Percentiles rank a stretch among this genome's conserved stretches.
phyloP scores from a whole-genome alignment of 2,888 invertebrate species.

The Hirtodrosophila trivittata region DNA sequence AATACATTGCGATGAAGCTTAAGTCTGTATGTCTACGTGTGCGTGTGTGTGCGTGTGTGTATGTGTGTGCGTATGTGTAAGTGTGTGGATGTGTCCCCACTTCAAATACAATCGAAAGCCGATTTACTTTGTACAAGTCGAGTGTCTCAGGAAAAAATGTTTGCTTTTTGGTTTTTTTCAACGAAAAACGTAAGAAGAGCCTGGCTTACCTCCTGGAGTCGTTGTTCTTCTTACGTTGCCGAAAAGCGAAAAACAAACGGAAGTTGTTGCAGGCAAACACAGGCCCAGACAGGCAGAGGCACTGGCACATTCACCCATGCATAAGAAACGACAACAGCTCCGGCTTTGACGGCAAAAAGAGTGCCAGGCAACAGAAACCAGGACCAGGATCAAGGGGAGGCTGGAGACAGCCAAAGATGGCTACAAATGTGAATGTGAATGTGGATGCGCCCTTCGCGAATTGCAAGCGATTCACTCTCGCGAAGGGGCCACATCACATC shows the following conservation, averaged over 20 bases:
- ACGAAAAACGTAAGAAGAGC: conserved; percentile 36
- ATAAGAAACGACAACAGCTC: conserved; percentile 60
- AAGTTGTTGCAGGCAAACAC: conserved; percentile 60
- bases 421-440: conserved; percentile 20
- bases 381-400: conserved; percentile 7
- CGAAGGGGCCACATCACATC: conserved; percentile 20
- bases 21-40: neutral
- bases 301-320: conserved; percentile 41
- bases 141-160: conserved; percentile 69
- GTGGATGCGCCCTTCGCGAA: conserved; percentile 51
- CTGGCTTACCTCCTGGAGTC: conserved; percentile 39
- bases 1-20: conserved; percentile 11
- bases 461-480: conserved; percentile 41
- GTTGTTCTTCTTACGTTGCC: conserved; percentile 28
- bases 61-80: conserved; percentile 5
- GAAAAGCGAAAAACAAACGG: conserved; percentile 54
- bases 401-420: conserved; percentile 26
- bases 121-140: conserved; percentile 72
- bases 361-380: conserved; percentile 56
- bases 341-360: conserved; percentile 47
- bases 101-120: conserved; percentile 75
- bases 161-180: conserved; percentile 62
- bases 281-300: conserved; percentile 28
- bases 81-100: conserved; percentile 23
- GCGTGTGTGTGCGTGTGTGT: neutral